Evolutionary conservation across 2,113 vertebrate genomes (phyloP).

Genomic region (Haemorhous mexicanus): DNA sequence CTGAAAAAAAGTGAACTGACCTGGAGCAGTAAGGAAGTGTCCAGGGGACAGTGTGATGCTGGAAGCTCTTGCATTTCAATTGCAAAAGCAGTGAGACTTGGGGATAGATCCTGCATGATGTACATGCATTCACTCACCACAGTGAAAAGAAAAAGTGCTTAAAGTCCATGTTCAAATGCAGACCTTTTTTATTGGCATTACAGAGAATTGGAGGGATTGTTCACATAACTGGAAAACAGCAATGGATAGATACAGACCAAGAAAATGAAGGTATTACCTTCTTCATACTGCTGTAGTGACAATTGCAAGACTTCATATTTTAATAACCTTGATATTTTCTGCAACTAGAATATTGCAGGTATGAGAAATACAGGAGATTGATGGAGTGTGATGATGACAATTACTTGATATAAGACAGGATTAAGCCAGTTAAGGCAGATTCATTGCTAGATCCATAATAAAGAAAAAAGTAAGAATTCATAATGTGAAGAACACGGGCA

Average conservation of each 20-base stretch:
- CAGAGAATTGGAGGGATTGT: background rate
- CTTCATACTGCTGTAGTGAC: background rate
- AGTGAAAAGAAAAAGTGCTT: background rate
- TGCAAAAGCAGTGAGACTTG: background rate
- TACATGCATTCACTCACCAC: rapidly evolving
- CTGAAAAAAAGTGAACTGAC: background rate
- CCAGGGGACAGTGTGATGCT: background rate
- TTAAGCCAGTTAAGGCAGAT: background rate
- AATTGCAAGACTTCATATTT: background rate
- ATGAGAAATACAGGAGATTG: background rate
- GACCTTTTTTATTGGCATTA: background rate
- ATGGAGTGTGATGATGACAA: background rate
- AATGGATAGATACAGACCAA: background rate
- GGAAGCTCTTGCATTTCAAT: background rate
- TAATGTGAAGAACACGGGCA: background rate
- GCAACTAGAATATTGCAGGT: background rate
- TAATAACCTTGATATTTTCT: background rate
- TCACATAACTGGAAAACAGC: background rate
- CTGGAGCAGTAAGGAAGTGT: background rate
- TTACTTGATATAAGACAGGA: background rate
- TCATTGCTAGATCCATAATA: background rate
- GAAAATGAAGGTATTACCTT: background rate
- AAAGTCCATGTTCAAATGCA: background rate
- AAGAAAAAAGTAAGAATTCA: background rate
- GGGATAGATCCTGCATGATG: background rate